Conservation (phyloP, 2,888 invertebrate genomes). For the Caenorhabditis sp. region DNA sequence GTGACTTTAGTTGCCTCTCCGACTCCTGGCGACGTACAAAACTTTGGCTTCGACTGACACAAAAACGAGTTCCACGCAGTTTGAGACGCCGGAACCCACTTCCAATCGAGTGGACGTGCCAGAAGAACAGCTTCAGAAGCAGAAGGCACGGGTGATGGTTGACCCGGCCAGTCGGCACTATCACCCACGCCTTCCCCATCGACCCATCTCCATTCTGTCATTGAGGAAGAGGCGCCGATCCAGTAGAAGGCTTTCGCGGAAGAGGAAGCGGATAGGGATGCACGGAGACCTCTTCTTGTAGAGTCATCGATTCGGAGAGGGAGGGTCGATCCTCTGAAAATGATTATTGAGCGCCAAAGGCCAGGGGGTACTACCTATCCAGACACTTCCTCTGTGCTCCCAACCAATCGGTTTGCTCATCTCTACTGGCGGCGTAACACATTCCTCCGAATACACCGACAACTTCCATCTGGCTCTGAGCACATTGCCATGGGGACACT, state of each 20-base stretch:
- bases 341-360: too few relatives aligned
- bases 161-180: slow-evolving; percentile 69
- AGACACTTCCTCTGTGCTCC: slow-evolving; percentile 75
- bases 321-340: slow-evolving; percentile 64
- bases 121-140: slow-evolving; percentile 70
- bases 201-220: slow-evolving; percentile 74
- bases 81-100: slow-evolving; percentile 77
- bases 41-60: slow-evolving; percentile 79
- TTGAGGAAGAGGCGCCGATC: slow-evolving; percentile 74
- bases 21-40: slow-evolving; percentile 79
- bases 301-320: slow-evolving; percentile 68
- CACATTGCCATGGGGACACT: slow-evolving; percentile 80
- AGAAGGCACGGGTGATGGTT: slow-evolving; percentile 57
- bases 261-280: slow-evolving; percentile 67
- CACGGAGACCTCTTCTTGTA: slow-evolving; percentile 64
- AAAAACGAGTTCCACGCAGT: slow-evolving; percentile 78
- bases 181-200: slow-evolving; percentile 72
- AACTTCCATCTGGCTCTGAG: slow-evolving; percentile 75
- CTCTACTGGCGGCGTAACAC: slow-evolving; percentile 74
- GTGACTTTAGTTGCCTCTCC: slow-evolving; percentile 76
- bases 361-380: slow-evolving; percentile 51
- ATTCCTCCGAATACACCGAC: slow-evolving; percentile 75
- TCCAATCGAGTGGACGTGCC: slow-evolving; percentile 75
- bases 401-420: slow-evolving; percentile 77
- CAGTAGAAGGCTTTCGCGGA: slow-evolving; percentile 76